These are phyloP conservation scores for Halcyon chelicuti DNA, from an alignment of 2,797 vertebrate species.

Conservation along the genomic window DNA sequence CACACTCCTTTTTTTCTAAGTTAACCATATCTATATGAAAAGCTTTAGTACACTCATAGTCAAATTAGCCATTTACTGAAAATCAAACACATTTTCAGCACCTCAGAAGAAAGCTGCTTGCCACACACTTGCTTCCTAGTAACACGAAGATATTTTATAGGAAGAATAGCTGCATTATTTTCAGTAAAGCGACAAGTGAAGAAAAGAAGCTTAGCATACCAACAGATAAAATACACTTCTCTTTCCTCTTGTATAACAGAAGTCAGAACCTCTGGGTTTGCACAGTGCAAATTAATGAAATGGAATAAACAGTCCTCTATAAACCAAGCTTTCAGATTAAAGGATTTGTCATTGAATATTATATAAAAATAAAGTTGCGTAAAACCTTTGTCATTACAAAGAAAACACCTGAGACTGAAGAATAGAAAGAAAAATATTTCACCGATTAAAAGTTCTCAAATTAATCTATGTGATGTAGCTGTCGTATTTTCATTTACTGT, in stretches of 20 bases:
- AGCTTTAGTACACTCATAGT: background rate
- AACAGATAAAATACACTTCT: constrained; percentile 41
- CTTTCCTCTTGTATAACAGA: constrained; percentile 35
- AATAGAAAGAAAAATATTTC: constrained; percentile 39
- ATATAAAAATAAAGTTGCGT: constrained; percentile 26
- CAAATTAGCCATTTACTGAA: background rate
- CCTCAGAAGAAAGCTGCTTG: constrained; percentile 10
- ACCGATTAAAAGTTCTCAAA: constrained; percentile 54
- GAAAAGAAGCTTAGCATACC: constrained; percentile 52
- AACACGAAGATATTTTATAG: background rate
- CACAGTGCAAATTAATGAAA: constrained; percentile 63
- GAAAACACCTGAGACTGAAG: constrained; percentile 43
- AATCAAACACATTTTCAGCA: background rate
- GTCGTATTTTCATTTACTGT: constrained; percentile 2
- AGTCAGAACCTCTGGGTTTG: constrained; percentile 50
- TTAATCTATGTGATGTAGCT: constrained; percentile 14
- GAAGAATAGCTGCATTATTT: background rate
- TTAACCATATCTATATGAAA: background rate
- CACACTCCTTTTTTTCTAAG: background rate
- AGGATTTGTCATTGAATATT: constrained; percentile 62
- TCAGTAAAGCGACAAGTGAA: background rate
- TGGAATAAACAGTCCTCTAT: constrained; percentile 32
- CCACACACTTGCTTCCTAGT: background rate
- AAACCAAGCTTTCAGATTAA: constrained; percentile 69
- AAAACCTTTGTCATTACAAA: constrained; percentile 42